Conservation (phyloP, 2,113 vertebrate species). For the Spilogale gracilis region DNA sequence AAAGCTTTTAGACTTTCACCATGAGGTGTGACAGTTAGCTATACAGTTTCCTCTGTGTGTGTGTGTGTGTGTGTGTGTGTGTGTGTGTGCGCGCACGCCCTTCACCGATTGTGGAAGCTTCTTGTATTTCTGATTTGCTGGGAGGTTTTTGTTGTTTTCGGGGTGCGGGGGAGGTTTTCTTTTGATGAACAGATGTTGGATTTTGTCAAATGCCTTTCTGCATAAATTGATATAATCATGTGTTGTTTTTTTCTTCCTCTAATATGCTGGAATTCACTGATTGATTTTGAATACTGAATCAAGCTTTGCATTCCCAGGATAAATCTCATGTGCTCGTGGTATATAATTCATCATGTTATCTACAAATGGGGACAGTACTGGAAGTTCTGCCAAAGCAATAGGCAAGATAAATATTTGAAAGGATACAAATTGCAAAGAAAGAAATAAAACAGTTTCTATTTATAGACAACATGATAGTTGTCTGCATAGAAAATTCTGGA, state of each 20-base stretch:
- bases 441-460: neutral
- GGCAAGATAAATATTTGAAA: slow-evolving; percentile 7
- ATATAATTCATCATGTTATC: neutral
- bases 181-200: neutral
- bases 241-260: neutral
- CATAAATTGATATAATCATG: neutral
- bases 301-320: neutral
- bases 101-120: neutral
- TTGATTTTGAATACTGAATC: slow-evolving; percentile 9
- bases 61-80: neutral
- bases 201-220: neutral
- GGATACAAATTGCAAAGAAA: neutral
- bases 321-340: neutral
- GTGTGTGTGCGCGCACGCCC: neutral
- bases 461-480: neutral
- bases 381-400: neutral
- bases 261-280: neutral
- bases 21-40: neutral
- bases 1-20: neutral
- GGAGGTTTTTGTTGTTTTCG: neutral
- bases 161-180: no score
- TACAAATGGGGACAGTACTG: neutral
- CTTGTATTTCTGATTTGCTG: neutral
- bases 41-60: neutral
- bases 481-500: neutral